Conservation (phyloP, 92 coral and sea anemone genomes). For the Siderastrea radians region DNA sequence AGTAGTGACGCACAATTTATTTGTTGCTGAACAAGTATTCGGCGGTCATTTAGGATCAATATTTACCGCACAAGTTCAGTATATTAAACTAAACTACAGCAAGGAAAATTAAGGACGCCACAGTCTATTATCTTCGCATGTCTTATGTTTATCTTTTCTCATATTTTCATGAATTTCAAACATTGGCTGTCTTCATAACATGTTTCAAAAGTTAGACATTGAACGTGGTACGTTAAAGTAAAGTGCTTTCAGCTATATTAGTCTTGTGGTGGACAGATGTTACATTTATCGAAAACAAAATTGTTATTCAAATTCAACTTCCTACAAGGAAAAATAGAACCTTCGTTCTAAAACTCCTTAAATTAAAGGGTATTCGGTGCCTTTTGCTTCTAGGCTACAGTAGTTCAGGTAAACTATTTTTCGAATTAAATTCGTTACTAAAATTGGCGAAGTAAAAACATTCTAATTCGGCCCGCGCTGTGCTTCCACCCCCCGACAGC, state of each 20-base stretch:
- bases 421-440: neutral
- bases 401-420: neutral
- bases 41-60: too few relatives aligned
- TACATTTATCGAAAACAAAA: neutral
- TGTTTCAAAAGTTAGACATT: too few relatives aligned
- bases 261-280: neutral
- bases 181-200: neutral
- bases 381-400: neutral
- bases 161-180: neutral
- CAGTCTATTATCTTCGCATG: too few relatives aligned
- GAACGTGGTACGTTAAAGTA: neutral
- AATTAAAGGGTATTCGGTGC: neutral
- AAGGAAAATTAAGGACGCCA: too few relatives aligned
- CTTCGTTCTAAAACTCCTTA: neutral
- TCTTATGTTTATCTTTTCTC: too few relatives aligned
- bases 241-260: neutral
- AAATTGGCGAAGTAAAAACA: neutral
- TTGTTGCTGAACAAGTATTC: too few relatives aligned
- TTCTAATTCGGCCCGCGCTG: neutral
- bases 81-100: too few relatives aligned
- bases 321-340: neutral
- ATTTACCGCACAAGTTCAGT: too few relatives aligned
- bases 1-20: too few relatives aligned
- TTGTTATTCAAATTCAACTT: constrained; percentile 31
- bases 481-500: neutral